Percentiles rank a stretch among this genome's conserved stretches.
phyloP scores from a whole-genome alignment of 1,140 invertebrate genomes.

The Drosophila parvula region DNA sequence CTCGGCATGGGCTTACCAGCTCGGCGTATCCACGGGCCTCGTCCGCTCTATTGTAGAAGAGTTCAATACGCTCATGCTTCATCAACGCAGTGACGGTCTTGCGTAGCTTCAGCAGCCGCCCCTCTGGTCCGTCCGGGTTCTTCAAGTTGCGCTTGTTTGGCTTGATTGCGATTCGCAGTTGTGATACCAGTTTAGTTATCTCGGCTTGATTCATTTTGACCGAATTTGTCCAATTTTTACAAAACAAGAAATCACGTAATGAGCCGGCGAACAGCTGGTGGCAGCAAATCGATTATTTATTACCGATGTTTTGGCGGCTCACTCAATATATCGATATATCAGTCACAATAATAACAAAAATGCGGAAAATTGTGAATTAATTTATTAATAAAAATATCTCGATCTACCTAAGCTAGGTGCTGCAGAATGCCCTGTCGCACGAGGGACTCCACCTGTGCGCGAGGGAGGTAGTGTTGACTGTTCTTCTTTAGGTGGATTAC shows the following conservation, averaged over 20 bases:
- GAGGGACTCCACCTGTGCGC: conserved; percentile 94
- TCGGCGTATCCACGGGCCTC: conserved; percentile 96
- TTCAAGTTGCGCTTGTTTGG: conserved; percentile 87
- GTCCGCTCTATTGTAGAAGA: conserved; percentile 90
- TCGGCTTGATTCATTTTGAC: conserved; percentile 91
- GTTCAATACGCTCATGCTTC: conserved; percentile 95
- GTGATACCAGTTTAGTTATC: conserved; percentile 89
- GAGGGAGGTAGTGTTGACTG: conserved; percentile 94
- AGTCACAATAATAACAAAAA: not conserved
- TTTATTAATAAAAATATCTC: conserved; percentile 6
- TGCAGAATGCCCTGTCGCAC: conserved; percentile 96
- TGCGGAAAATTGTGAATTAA: not conserved
- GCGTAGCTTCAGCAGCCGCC: conserved; percentile 90
- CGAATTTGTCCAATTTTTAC: conserved; percentile 16
- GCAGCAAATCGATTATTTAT: conserved; percentile 4
- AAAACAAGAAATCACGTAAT: conserved; percentile 62
- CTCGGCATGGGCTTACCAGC: conserved; percentile 85
- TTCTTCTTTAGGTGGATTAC: conserved; percentile 95
- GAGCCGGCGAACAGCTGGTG: conserved; percentile 46
- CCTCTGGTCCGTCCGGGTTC: conserved; percentile 89
- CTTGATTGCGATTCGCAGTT: conserved; percentile 88
- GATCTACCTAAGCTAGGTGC: conserved; percentile 85
- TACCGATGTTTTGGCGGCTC: not conserved
- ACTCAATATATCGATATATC: not conserved
- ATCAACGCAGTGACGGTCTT: conserved; percentile 93